Conservation (phyloP, 2,888 invertebrate genomes). For the Chromoteleia sp. region DNA sequence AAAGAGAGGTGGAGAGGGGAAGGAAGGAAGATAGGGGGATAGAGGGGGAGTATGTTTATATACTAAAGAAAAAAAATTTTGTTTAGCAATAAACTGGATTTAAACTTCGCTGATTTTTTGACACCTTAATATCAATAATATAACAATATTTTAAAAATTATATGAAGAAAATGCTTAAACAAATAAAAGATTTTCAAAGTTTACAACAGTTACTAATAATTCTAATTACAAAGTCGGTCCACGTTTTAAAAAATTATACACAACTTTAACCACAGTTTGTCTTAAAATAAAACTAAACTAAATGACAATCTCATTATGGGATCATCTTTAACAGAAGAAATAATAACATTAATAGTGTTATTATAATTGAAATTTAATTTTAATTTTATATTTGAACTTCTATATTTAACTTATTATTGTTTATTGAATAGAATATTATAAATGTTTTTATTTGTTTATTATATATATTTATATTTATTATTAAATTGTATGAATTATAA, state of each 20-base stretch:
- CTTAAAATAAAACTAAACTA: not conserved
- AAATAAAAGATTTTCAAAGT: not conserved
- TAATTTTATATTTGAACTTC: not conserved
- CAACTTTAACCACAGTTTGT: slow-evolving; percentile 1
- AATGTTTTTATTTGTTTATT: too few species aligned
- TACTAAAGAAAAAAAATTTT: too few species aligned
- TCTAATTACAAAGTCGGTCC: not conserved
- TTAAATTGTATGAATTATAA: too few species aligned
- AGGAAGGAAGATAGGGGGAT: too few species aligned
- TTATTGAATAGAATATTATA: too few species aligned
- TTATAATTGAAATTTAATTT: not conserved
- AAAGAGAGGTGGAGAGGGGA: too few species aligned
- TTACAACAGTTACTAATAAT: not conserved
- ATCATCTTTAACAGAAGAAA: not conserved
- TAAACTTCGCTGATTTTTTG: too few species aligned
- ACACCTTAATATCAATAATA: too few species aligned
- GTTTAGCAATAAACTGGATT: too few species aligned
- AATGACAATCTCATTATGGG: not conserved
- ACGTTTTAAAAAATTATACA: not conserved
- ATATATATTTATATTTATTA: too few species aligned
- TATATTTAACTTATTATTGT: slow-evolving; percentile 6
- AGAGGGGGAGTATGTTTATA: too few species aligned
- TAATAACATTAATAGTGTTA: not conserved
- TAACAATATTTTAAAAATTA: too few species aligned
- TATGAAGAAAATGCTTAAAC: not conserved